Evolutionary conservation across 2,888 invertebrate genomes (phyloP).

Genomic region (Drepanosiphum platanoidis): DNA sequence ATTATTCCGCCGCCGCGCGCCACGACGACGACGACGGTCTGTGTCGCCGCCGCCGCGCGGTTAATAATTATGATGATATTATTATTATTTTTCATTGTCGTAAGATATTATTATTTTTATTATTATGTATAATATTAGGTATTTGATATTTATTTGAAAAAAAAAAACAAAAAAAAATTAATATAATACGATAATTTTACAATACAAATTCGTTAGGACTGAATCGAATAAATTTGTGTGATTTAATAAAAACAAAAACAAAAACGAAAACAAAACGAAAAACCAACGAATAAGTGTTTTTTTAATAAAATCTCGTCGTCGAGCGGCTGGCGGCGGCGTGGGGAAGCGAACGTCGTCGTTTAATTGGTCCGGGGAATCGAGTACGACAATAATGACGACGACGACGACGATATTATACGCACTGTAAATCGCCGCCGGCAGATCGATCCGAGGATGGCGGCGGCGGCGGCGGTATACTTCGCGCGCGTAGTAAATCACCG

Average conservation of each 20-base stretch:
- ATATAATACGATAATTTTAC: neutral
- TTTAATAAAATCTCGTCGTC: slow-evolving; percentile 7
- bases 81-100: neutral
- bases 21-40: neutral
- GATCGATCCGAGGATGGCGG: neutral
- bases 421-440: neutral
- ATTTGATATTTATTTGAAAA: neutral
- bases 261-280: too few relatives aligned
- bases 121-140: too few relatives aligned
- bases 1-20: neutral
- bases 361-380: slow-evolving; percentile 17
- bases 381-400: neutral
- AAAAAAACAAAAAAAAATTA: neutral
- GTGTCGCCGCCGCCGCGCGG: neutral
- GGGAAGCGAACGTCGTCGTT: neutral
- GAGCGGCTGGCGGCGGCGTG: neutral
- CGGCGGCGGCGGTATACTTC: neutral
- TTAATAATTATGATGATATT: neutral
- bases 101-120: neutral
- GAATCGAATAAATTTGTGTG: neutral
- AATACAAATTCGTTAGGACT: slow-evolving; percentile 9
- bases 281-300: too few relatives aligned
- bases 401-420: neutral
- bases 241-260: neutral
- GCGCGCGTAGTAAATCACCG: slow-evolving; percentile 46